Evolutionary conservation across 2,888 invertebrate genomes (phyloP).

Genomic region (Tipula unca): DNA sequence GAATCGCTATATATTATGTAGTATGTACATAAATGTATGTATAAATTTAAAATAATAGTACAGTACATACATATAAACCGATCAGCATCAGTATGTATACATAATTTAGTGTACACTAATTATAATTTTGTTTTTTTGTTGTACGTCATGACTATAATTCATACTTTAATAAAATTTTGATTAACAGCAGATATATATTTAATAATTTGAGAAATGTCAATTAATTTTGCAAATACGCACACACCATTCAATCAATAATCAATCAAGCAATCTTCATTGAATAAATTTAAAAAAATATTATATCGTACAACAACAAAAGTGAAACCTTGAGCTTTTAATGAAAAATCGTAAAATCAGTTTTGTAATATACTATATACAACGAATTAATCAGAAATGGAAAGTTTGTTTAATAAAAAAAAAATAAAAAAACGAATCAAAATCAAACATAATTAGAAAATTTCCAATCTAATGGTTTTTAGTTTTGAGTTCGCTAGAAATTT

Average conservation of each 20-base stretch:
- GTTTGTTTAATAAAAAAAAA: not conserved
- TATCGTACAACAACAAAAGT: not conserved
- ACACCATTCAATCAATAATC: not conserved
- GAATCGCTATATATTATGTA: not conserved
- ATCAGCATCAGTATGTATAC: not conserved
- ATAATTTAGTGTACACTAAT: not conserved
- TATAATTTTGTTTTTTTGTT: no score
- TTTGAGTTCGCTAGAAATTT: not conserved
- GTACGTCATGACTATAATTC: no score
- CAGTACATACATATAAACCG: not conserved
- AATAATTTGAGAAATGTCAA: not conserved
- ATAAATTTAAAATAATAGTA: not conserved
- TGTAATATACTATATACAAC: not conserved
- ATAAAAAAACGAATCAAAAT: not conserved
- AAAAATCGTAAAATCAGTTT: not conserved
- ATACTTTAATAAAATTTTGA: not conserved
- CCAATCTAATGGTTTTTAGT: not conserved
- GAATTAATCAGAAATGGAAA: not conserved
- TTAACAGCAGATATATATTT: no score
- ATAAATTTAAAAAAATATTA: not conserved
- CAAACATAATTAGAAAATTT: not conserved
- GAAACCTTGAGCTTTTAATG: not conserved
- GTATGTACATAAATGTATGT: no score
- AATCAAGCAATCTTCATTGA: not conserved
- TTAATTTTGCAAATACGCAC: not conserved